These are phyloP conservation scores for Habropoda laboriosa DNA, from an alignment of 1,140 invertebrate species.

Conservation along the genomic window DNA sequence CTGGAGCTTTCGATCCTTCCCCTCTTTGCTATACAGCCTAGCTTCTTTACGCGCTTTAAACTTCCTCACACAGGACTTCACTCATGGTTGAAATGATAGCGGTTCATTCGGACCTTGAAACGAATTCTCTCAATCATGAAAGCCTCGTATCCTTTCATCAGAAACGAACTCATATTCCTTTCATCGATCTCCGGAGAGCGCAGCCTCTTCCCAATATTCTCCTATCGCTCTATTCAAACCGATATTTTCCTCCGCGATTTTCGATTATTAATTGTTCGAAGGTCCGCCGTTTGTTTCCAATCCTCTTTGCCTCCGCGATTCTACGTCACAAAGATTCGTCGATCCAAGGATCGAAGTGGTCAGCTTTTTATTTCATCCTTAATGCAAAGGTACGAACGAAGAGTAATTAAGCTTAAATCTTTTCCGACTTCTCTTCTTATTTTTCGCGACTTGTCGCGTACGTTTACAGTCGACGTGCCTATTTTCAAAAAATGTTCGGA, in stretches of 20 bases:
- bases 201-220: neutral
- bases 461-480: too few relatives aligned
- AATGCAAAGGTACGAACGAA: neutral
- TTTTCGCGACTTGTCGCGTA: too few relatives aligned
- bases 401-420: neutral
- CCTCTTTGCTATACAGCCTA: neutral
- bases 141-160: slow-evolving; percentile 30
- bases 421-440: too few relatives aligned
- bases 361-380: neutral
- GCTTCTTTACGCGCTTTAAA: slow-evolving; percentile 9
- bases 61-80: neutral
- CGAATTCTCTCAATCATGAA: slow-evolving; percentile 27
- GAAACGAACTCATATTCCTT: slow-evolving; percentile 1
- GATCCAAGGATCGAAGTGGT: neutral
- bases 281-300: neutral
- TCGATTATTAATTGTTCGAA: slow-evolving; percentile 25
- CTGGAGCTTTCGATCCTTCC: slow-evolving; percentile 2
- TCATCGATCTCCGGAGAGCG: slow-evolving; percentile 4
- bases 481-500: too few relatives aligned
- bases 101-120: slow-evolving; percentile 2
- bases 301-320: neutral
- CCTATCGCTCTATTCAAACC: neutral
- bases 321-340: neutral
- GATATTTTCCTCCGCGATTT: slow-evolving; percentile 15
- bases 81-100: slow-evolving; percentile 6